Evolutionary conservation across 2,113 vertebrate species (phyloP).

Genomic region (Dendropsophus ebraccatus): DNA sequence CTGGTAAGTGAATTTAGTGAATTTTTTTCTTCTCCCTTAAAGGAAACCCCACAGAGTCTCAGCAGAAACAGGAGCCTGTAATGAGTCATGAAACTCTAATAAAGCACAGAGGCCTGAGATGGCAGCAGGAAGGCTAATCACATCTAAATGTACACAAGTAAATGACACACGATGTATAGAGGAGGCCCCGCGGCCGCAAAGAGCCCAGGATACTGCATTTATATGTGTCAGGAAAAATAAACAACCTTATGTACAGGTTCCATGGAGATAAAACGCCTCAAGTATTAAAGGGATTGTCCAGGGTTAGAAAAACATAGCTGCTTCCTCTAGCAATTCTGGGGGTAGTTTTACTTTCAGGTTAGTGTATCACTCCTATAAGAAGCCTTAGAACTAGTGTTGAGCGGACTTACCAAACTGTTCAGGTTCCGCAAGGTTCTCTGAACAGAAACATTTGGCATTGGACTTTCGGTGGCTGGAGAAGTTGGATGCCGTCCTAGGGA

Average conservation of each 20-base stretch:
- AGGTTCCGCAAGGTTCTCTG: too few species aligned
- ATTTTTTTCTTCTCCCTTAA: constrained; percentile 6
- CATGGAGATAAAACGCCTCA: not conserved
- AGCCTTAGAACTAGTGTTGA: too few species aligned
- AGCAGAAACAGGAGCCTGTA: constrained; percentile 22
- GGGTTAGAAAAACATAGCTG: too few species aligned
- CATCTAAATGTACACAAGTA: constrained; percentile 43
- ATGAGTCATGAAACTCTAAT: constrained; percentile 46
- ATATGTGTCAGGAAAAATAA: not conserved
- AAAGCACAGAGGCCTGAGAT: not conserved
- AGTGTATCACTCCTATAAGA: too few species aligned
- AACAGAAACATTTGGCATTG: too few species aligned
- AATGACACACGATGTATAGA: constrained; percentile 27
- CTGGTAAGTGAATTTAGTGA: constrained; percentile 46
- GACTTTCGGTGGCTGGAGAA: too few species aligned
- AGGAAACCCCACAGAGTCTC: constrained; percentile 45
- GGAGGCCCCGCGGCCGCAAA: not conserved
- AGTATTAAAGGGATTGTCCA: not conserved
- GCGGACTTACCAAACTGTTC: too few species aligned
- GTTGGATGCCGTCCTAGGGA: too few species aligned
- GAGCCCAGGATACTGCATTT: not conserved
- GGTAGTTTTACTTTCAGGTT: too few species aligned
- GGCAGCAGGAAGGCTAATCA: constrained; percentile 39
- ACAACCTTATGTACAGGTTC: not conserved
- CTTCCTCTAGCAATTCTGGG: too few species aligned